Conservation (phyloP, 1,140 invertebrate genomes). For the Caerostris darwini region DNA sequence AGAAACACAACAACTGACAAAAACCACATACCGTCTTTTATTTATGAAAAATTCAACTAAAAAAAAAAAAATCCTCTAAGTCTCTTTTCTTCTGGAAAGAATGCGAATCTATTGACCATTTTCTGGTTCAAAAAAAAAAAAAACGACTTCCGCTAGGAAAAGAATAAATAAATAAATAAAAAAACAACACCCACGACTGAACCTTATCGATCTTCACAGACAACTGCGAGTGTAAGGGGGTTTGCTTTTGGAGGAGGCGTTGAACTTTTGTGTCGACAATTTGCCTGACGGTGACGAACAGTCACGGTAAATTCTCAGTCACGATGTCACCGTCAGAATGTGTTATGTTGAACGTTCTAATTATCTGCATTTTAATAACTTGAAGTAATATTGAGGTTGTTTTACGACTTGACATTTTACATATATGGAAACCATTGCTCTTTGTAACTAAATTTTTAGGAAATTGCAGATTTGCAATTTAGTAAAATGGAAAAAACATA, state of each 20-base stretch:
- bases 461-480: too few relatives aligned
- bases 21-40: background rate
- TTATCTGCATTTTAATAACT: slow-evolving; percentile 6
- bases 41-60: background rate
- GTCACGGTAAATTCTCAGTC: background rate
- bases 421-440: background rate
- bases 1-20: background rate
- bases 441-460: background rate
- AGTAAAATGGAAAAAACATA: too few relatives aligned
- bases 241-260: background rate
- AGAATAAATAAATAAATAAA: background rate
- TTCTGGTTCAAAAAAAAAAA: background rate
- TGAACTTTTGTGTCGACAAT: background rate
- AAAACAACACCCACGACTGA: background rate
- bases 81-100: background rate
- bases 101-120: slow-evolving; percentile 26
- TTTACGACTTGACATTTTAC: background rate
- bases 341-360: background rate
- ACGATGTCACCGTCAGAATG: background rate
- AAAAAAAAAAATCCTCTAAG: background rate
- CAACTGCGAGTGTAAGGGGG: slow-evolving; percentile 6
- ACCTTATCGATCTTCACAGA: background rate
- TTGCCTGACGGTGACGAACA: background rate
- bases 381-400: background rate
- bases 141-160: background rate